Conservation (phyloP, 2,797 vertebrate species). For the Crenichthys baileyi region DNA sequence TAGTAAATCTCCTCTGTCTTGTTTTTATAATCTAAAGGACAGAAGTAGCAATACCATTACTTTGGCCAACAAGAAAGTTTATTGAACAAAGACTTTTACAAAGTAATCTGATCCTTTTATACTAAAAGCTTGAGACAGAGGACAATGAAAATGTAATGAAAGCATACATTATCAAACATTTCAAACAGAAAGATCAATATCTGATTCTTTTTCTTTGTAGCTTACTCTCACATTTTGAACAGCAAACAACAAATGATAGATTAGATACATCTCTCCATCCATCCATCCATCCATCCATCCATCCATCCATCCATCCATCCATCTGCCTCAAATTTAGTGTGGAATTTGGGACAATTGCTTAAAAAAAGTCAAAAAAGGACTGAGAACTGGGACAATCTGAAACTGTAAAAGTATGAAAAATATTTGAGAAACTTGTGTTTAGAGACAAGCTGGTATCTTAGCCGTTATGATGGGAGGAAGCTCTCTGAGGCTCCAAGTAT, state of each 20-base stretch:
- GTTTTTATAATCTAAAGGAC: not conserved
- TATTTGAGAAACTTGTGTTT: not conserved
- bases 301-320: not conserved
- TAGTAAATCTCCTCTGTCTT: not conserved
- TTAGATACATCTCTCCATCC: not conserved
- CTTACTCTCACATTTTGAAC: too few relatives aligned
- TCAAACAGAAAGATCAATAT: too few relatives aligned
- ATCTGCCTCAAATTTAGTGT: too few relatives aligned
- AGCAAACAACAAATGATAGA: too few relatives aligned
- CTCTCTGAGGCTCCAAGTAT: constrained; percentile 21
- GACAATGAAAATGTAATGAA: too few relatives aligned
- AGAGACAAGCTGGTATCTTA: not conserved
- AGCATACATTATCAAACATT: too few relatives aligned
- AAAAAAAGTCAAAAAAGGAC: not conserved
- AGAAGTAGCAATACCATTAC: not conserved
- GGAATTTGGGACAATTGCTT: too few relatives aligned
- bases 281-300: not conserved
- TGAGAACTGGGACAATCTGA: not conserved
- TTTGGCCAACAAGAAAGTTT: not conserved
- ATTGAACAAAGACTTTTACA: not conserved
- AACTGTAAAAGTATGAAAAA: not conserved
- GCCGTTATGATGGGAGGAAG: constrained; percentile 28
- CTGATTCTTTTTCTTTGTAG: too few relatives aligned
- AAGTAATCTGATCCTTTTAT: not conserved
- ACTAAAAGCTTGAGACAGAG: not conserved